phyloP scores from a whole-genome alignment of 2,888 invertebrate genomes.

The Drosophila austrosaltans region DNA sequence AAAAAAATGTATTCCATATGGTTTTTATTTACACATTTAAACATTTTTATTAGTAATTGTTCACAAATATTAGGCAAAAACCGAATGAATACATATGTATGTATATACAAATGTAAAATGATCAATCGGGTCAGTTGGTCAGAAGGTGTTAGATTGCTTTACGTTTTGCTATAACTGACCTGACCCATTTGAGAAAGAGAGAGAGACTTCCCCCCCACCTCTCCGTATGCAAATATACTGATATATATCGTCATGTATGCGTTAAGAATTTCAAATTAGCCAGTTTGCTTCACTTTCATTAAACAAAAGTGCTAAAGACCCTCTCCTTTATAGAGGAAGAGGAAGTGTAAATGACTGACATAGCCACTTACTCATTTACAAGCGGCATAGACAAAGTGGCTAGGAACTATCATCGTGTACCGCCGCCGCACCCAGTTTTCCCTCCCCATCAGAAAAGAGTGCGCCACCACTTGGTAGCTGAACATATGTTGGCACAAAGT shows the following conservation, averaged over 20 bases:
- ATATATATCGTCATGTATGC: slow-evolving; percentile 36
- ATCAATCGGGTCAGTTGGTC: slow-evolving; percentile 65
- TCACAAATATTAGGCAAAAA: slow-evolving; percentile 23
- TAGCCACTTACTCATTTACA: slow-evolving; percentile 57
- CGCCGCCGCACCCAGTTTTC: slow-evolving; percentile 45
- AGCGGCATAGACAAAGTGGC: slow-evolving; percentile 57
- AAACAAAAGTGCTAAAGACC: slow-evolving; percentile 66
- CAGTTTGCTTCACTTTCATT: slow-evolving; percentile 46
- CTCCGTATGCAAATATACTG: neutral
- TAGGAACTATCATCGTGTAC: neutral
- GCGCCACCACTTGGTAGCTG: slow-evolving; percentile 36
- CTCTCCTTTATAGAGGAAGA: neutral
- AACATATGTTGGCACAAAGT: slow-evolving; percentile 46
- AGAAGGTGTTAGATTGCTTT: slow-evolving; percentile 52
- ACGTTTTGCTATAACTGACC: slow-evolving; percentile 46
- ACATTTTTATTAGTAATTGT: neutral
- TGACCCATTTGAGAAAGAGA: slow-evolving; percentile 25
- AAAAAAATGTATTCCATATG: slow-evolving; percentile 7
- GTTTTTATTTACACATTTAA: slow-evolving; percentile 1
- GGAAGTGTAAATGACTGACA: slow-evolving; percentile 37
- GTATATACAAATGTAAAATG: too few relatives aligned
- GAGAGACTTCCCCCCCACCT: neutral
- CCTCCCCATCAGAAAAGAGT: slow-evolving; percentile 17
- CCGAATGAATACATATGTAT: neutral
- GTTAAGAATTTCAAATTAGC: slow-evolving; percentile 48